phyloP scores from a whole-genome alignment of 2,797 vertebrate genomes.

The Lutjanus campechanus region DNA sequence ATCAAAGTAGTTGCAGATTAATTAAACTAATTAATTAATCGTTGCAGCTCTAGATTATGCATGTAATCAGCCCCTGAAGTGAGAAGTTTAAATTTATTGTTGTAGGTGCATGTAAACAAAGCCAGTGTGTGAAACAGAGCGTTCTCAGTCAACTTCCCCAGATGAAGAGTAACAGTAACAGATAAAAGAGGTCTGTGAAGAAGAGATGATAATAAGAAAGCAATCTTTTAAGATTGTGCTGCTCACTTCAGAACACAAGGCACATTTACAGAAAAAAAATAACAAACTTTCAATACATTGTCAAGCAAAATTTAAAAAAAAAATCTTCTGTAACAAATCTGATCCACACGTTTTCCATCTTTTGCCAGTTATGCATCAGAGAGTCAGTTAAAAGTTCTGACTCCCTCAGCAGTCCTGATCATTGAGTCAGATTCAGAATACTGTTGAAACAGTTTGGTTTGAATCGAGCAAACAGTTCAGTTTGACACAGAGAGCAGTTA shows the following conservation, averaged over 20 bases:
- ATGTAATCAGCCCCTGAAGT: not conserved
- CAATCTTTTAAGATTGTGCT: constrained; percentile 59
- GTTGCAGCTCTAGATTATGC: not conserved
- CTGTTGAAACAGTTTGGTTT: constrained; percentile 57
- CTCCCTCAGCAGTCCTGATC: constrained; percentile 29
- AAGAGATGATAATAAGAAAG: constrained; percentile 12
- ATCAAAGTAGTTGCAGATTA: too few relatives aligned
- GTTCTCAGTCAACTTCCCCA: constrained; percentile 37
- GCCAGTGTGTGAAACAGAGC: constrained; percentile 13
- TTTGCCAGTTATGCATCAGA: constrained; percentile 33
- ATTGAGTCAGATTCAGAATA: constrained; percentile 54
- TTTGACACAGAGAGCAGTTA: constrained; percentile 35
- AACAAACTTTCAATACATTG: constrained; percentile 62
- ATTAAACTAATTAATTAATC: too few relatives aligned
- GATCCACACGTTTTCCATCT: constrained; percentile 47
- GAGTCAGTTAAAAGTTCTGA: constrained; percentile 12
- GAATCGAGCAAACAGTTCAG: constrained; percentile 41
- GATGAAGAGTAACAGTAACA: constrained; percentile 15
- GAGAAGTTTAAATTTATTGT: not conserved
- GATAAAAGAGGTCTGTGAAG: constrained; percentile 38
- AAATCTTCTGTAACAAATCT: constrained; percentile 41
- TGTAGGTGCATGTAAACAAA: constrained; percentile 49
- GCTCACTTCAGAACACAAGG: constrained; percentile 60
- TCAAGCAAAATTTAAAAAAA: constrained; percentile 56
- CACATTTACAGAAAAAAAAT: constrained; percentile 53